Evolutionary conservation across 2,888 invertebrate species (phyloP).

Genomic region (Griposia aprilina): DNA sequence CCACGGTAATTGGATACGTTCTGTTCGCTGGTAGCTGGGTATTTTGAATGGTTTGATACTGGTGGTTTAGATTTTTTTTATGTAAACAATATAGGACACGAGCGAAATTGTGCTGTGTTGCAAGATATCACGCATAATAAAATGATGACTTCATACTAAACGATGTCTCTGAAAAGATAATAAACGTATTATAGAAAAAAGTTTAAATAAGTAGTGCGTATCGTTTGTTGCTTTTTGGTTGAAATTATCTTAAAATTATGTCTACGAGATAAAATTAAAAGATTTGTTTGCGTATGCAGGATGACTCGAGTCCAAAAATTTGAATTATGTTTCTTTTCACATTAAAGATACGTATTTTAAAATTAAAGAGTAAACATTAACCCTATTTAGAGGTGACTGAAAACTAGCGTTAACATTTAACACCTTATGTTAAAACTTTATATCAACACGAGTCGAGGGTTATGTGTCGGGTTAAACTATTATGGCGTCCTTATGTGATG

Average conservation of each 20-base stretch:
- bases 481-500: constrained; percentile 41
- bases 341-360: background rate
- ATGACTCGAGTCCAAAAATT: background rate
- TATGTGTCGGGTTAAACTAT: constrained; percentile 40
- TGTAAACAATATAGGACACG: background rate
- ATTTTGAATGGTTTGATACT: background rate
- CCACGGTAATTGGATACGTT: constrained; percentile 57
- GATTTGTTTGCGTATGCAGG: background rate
- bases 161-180: background rate
- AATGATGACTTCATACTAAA: background rate
- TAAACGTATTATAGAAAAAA: background rate
- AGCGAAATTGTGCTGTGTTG: background rate
- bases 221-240: background rate
- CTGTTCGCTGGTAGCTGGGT: background rate
- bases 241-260: background rate
- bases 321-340: background rate
- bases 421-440: constrained; percentile 36
- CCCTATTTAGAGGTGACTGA: background rate
- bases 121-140: no score
- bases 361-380: background rate
- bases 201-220: background rate
- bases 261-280: background rate
- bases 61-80: constrained; percentile 16
- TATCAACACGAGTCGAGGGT: constrained; percentile 17
- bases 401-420: background rate